Conservation (phyloP, 2,888 invertebrate genomes). For the Morpho achilles region DNA sequence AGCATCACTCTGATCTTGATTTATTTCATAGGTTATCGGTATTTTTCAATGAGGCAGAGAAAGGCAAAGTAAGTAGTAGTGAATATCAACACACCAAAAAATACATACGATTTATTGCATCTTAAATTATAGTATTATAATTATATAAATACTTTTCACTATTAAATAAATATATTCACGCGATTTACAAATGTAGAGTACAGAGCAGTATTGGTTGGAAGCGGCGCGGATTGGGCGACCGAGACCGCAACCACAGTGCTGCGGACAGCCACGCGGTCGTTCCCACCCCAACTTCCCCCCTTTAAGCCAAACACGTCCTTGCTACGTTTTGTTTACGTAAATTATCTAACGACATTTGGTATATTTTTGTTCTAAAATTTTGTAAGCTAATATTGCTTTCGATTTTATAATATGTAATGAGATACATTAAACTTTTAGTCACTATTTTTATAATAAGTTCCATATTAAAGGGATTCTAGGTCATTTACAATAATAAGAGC, state of each 20-base stretch:
- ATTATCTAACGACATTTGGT: constrained; percentile 1
- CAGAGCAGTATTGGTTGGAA: constrained; percentile 29
- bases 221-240: constrained; percentile 37
- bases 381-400: background rate
- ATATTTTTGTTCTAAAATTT: background rate
- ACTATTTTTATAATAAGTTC: no score
- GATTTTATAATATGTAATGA: background rate
- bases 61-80: no score
- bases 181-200: constrained; percentile 26
- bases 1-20: no score
- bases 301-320: constrained; percentile 46
- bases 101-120: no score
- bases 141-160: no score
- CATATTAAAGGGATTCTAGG: no score
- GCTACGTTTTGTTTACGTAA: constrained; percentile 4
- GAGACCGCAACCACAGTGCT: constrained; percentile 47
- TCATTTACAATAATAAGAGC: no score
- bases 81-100: no score
- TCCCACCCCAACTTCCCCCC: constrained; percentile 27
- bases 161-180: constrained; percentile 26
- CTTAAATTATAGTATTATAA: no score
- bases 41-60: no score
- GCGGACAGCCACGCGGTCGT: constrained; percentile 30
- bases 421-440: background rate
- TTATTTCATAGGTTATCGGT: no score